Base-by-base conservation (phyloP, 2,888 invertebrate species). In the Volucella bombylans region DNA sequence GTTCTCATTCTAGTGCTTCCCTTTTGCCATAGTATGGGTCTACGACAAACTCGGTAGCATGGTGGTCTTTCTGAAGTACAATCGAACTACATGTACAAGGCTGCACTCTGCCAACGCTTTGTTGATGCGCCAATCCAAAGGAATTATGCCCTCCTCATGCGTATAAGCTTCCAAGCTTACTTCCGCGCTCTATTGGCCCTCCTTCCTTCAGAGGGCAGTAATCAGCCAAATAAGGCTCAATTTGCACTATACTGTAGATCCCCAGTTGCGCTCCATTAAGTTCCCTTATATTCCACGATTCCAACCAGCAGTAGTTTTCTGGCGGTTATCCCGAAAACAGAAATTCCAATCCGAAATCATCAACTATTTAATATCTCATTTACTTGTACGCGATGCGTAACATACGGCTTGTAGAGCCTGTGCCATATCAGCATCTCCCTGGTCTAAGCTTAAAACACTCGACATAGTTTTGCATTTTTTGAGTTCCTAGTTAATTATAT, bases 1-100 rank as follows among this genome's bases (percentile, higher is more conserved):
- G 14, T 14, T 4, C 9, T 54, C 14, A 2, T 68, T 54, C 41
- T 68, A 43, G 43, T 54, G 68, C 1, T 54, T 52, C 41, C 54
- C 52, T 10, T n/a, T 31, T 23, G 23, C 4, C 2, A 23, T 23
- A 3, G 23, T 23, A 23, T 4, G 4, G 23, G 3, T 2, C 23
- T 10, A 39, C 23, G 10, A 67, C 38, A 3, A 67, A 14, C 12
- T 18, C 39, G 9, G 67, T 52, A 2, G 52, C 14, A 4, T 15
- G 18, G 41, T 67, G 52, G 9, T 43, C 45, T 39, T 50, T 8
- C 2, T 12, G 31, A 8, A 67, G n/a, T 31, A 67, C 39, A 23
- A 52, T 18, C 12, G 61, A 15, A 6, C 15, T 50, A 10, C 15
- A 18, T 6, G 49, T 50, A 18, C 9, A 50, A 8, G 0, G 15